A percentile compares a stretch with the other conserved stretches of the same genome.
phyloP scores from a whole-genome alignment of 2,888 invertebrate species.

The Drosophila barbarae region DNA sequence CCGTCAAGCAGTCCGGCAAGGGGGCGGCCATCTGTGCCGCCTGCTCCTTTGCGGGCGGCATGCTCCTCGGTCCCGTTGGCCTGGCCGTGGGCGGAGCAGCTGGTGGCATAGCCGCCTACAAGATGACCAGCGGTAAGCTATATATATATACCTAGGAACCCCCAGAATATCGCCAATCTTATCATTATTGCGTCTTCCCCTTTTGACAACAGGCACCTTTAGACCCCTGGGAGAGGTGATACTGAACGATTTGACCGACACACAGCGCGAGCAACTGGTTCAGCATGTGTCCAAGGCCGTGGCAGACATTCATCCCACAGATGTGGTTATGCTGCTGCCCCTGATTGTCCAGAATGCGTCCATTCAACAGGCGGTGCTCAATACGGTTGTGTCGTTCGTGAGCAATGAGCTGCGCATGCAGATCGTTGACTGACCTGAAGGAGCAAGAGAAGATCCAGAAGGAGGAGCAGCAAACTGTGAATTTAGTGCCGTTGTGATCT shows the following conservation, averaged over 20 bases:
- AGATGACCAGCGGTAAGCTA: conserved; percentile 74
- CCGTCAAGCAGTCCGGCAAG: conserved; percentile 74
- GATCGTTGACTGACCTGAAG: conserved; percentile 70
- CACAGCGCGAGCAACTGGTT: conserved; percentile 71
- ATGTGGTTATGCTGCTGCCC: conserved; percentile 74
- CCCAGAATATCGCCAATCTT: neutral
- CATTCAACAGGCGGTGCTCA: conserved; percentile 74
- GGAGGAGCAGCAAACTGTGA: conserved; percentile 2
- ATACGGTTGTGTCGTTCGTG: conserved; percentile 71
- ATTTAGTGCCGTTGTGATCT: conserved; percentile 20
- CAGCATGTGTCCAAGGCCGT: conserved; percentile 73
- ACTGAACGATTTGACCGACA: conserved; percentile 75
- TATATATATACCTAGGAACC: neutral
- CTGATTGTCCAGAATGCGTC: conserved; percentile 70
- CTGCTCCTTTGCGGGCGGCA: conserved; percentile 76
- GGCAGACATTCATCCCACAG: conserved; percentile 71
- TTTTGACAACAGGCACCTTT: conserved; percentile 66
- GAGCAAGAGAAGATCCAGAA: too few relatives aligned
- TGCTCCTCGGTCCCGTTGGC: conserved; percentile 76
- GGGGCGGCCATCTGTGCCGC: conserved; percentile 77
- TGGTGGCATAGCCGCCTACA: conserved; percentile 77
- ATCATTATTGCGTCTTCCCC: conserved; percentile 14
- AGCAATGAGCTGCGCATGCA: conserved; percentile 76
- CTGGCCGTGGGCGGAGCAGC: conserved; percentile 77
- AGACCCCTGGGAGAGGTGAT: conserved; percentile 77